Base-by-base conservation (phyloP, 2,113 vertebrate genomes). In the Pitta sordida region DNA sequence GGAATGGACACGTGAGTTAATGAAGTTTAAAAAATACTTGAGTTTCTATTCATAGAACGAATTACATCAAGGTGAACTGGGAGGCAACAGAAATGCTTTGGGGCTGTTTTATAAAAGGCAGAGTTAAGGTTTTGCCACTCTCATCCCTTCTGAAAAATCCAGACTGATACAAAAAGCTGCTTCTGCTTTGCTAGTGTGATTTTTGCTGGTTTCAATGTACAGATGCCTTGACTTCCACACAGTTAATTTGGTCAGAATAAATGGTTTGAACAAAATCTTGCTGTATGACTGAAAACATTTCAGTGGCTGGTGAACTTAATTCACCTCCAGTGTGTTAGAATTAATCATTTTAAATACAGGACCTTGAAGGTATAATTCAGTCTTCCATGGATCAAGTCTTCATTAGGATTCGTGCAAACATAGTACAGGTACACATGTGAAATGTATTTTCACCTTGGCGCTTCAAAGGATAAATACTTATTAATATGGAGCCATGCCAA, bases 21-120 rank as follows among this genome's bases (percentile, higher is more conserved):
- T 62, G 43, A 74, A 62, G 24, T 46, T 89, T 62, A 74, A 59
- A 63, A 90, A 56, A 36, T 51, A 26, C 6, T 18, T 26, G 10
- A 7, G 6, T 59, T 91, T 84, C 48, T 71, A 8, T 36, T 70
- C 3, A 4, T 7, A 27, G n/a, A 64, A 48, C 6, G 60, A 73
- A 23, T 23, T 6, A 32, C 2, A 8, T 23, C n/a, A 37, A 2
- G 0, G 2, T 56, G 52, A 75, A 55, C n/a, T 7, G 43, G 43
- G 69, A 83, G 52, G 39, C 32, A 34, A 23, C 60, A 15, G 53
- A n/a, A 32, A 23, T 23, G 30, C n/a, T 83, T 46, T 20, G 43
- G 24, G 29, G 13, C 43, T 64, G 0, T 23, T 84, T 60, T 46
- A n/a, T 19, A 27, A 62, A 86, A 16, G n/a, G 23, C 59, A 83